A percentile compares a stretch with the other conserved stretches of the same genome.
phyloP scores from a whole-genome alignment of 2,113 vertebrate genomes.

The Rhea americana region DNA sequence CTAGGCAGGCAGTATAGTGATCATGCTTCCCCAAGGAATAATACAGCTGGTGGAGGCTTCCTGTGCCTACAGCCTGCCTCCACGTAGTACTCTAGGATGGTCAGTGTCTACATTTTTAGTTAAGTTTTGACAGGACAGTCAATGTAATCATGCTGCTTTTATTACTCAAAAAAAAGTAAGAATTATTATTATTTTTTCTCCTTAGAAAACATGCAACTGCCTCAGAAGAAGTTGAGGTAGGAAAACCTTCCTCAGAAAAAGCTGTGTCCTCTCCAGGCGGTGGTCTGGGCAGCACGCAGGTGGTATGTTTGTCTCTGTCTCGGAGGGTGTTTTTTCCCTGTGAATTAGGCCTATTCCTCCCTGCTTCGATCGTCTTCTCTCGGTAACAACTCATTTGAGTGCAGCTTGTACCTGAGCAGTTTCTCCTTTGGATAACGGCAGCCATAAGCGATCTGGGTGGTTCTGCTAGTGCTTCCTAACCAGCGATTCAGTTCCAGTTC shows the following conservation, averaged over 20 bases:
- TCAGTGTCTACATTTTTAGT: neutral
- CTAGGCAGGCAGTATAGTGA: neutral
- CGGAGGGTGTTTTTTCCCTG: neutral
- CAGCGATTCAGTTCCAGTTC: neutral
- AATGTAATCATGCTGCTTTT: neutral
- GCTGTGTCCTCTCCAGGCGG: accelerated
- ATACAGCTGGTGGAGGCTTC: neutral
- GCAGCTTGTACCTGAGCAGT: neutral
- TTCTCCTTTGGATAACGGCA: neutral
- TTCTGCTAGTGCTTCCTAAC: neutral
- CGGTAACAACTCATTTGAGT: neutral
- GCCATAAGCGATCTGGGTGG: too few relatives aligned
- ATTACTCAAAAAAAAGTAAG: neutral
- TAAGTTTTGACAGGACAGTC: neutral
- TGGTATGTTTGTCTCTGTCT: neutral
- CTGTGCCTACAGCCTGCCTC: neutral
- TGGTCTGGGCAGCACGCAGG: too few relatives aligned
- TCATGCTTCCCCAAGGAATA: neutral
- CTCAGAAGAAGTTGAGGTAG: neutral
- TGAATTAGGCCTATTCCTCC: neutral
- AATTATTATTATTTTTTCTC: neutral
- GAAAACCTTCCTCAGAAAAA: too few relatives aligned
- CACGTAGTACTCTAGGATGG: neutral
- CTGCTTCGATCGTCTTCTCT: accelerated
- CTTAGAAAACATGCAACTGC: neutral